Percentiles rank a stretch among this genome's conserved stretches.
phyloP scores from a whole-genome alignment of 2,797 vertebrate species.

The Halcyon leucocephala region DNA sequence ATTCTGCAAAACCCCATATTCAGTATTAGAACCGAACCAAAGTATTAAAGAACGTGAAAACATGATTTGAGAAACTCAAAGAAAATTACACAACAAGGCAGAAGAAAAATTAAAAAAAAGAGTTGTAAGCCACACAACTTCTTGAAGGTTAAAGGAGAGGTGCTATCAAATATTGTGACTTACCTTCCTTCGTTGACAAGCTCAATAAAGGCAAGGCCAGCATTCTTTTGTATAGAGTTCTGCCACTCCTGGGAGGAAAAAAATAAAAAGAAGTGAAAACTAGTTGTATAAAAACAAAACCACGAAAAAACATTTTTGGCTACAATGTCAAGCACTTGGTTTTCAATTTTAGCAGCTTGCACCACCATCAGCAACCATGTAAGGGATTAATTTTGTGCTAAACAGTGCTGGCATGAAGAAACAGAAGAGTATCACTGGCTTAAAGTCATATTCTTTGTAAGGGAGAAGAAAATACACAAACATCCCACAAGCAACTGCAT shows the following conservation, averaged over 20 bases:
- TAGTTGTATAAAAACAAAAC: background rate
- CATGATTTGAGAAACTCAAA: background rate
- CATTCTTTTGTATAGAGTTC: conserved; percentile 97
- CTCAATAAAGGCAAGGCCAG: conserved; percentile 93
- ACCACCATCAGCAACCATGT: background rate
- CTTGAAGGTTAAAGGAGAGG: background rate
- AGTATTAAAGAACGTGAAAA: background rate
- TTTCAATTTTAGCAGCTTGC: conserved; percentile 44
- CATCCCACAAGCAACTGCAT: background rate
- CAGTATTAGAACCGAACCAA: background rate
- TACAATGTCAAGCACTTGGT: conserved; percentile 49
- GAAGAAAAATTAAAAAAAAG: background rate
- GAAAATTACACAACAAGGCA: background rate
- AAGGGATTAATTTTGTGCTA: background rate
- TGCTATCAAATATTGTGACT: background rate
- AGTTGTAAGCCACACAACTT: background rate
- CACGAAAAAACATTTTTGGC: background rate
- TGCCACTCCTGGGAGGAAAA: conserved; percentile 88
- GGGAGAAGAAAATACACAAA: background rate
- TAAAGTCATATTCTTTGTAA: background rate
- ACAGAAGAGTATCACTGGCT: background rate
- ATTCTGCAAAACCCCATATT: background rate
- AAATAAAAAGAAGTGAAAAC: background rate
- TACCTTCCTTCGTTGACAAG: conserved; percentile 95
- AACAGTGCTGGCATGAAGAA: background rate